These are phyloP conservation scores for Synanthedon andrenaeformis DNA, from an alignment of 2,888 invertebrate genomes.

Conservation along the genomic window DNA sequence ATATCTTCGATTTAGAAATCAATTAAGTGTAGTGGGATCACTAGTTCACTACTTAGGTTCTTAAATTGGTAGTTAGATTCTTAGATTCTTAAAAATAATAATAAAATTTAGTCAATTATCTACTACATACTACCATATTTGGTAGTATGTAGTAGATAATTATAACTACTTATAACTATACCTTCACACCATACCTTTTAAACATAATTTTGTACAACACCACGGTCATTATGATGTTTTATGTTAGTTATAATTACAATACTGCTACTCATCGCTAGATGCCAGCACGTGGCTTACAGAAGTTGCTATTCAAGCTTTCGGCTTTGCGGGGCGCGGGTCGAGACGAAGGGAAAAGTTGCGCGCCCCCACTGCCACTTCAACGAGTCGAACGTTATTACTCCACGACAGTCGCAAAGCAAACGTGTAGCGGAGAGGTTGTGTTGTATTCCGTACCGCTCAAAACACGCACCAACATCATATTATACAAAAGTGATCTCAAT, in stretches of 20 bases:
- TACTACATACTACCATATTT: no score
- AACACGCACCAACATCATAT: slow-evolving; percentile 58
- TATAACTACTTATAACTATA: no score
- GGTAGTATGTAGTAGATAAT: no score
- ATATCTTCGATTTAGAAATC: no score
- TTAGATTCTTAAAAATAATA: no score
- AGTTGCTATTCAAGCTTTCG: slow-evolving; percentile 23
- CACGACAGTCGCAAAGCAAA: slow-evolving; percentile 59
- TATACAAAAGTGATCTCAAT: slow-evolving; percentile 44
- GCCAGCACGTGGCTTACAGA: background rate
- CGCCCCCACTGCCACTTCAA: slow-evolving; percentile 58
- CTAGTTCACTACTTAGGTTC: no score
- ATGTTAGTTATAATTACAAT: background rate
- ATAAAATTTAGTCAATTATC: no score
- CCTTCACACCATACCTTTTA: no score
- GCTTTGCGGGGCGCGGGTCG: slow-evolving; percentile 23
- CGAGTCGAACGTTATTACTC: slow-evolving; percentile 39
- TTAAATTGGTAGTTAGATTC: no score
- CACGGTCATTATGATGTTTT: background rate
- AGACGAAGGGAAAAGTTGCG: slow-evolving; percentile 44
- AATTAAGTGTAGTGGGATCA: no score
- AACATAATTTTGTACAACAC: background rate
- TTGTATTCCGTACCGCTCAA: slow-evolving; percentile 33
- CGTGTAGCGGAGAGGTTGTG: slow-evolving; percentile 50
- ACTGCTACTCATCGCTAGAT: background rate